Evolutionary conservation across 2,888 invertebrate genomes (phyloP).

Genomic region (Eugnorisma glareosa): DNA sequence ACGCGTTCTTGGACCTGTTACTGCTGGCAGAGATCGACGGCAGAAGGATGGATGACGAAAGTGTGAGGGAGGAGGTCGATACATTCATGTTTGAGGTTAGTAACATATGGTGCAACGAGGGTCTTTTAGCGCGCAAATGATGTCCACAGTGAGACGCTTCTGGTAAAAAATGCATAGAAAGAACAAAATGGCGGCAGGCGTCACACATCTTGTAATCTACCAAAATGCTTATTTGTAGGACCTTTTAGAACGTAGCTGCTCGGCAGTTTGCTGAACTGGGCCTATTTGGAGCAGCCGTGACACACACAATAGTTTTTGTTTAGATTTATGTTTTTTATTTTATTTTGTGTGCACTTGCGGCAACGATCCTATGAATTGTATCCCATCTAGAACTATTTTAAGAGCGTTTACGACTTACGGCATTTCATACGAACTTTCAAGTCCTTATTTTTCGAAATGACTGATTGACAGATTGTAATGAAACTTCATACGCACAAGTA

Average conservation of each 20-base stretch:
- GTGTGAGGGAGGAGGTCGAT: constrained; percentile 93
- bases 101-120: not conserved
- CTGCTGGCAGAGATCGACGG: constrained; percentile 91
- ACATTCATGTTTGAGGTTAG: constrained; percentile 94
- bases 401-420: too few species aligned
- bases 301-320: not conserved
- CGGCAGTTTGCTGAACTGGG: not conserved
- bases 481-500: too few species aligned
- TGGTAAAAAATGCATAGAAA: not conserved
- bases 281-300: not conserved
- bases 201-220: not conserved
- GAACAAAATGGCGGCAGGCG: not conserved
- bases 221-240: not conserved
- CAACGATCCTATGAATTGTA: not conserved
- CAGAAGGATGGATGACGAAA: constrained; percentile 89
- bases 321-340: not conserved
- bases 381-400: constrained; percentile 24
- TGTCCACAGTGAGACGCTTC: not conserved
- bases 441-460: too few species aligned
- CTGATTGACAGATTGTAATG: too few species aligned
- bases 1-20: constrained; percentile 93
- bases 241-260: not conserved
- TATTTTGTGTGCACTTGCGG: too few species aligned
- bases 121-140: not conserved
- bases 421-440: too few species aligned